phyloP scores from a whole-genome alignment of 2,888 invertebrate genomes.

The Pharmacophagus antenor region DNA sequence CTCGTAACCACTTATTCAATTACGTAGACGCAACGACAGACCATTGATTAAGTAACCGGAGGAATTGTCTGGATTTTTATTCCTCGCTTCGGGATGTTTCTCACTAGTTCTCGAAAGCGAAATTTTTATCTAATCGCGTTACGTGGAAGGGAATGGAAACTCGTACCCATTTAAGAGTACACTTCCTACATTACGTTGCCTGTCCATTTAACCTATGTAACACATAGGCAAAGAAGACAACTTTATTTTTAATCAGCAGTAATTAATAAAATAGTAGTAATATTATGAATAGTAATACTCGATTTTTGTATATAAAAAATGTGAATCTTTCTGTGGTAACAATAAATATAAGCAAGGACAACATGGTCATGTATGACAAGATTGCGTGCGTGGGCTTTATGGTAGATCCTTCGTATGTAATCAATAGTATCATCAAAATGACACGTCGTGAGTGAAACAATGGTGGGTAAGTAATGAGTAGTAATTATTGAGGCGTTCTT shows the following conservation, averaged over 20 bases:
- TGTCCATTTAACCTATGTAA: background rate
- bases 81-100: constrained; percentile 2
- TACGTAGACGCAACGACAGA: constrained; percentile 47
- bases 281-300: background rate
- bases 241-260: constrained; percentile 20
- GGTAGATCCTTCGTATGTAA: constrained; percentile 40
- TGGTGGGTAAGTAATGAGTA: constrained; percentile 43
- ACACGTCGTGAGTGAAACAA: constrained; percentile 51
- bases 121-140: background rate
- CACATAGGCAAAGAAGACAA: background rate
- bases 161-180: constrained; percentile 24
- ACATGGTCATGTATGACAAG: constrained; percentile 48
- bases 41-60: constrained; percentile 48
- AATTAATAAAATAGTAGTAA: too few relatives aligned
- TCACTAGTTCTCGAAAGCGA: background rate
- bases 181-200: background rate
- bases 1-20: constrained; percentile 66
- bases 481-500: constrained; percentile 49
- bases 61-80: constrained; percentile 18
- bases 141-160: background rate
- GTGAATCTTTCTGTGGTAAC: background rate
- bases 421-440: constrained; percentile 41
- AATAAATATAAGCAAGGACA: constrained; percentile 53
- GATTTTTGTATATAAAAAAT: background rate
- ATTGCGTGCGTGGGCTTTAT: constrained; percentile 52